Base-by-base conservation (phyloP, 1,140 invertebrate species). In the Trichonephila clavipes region DNA sequence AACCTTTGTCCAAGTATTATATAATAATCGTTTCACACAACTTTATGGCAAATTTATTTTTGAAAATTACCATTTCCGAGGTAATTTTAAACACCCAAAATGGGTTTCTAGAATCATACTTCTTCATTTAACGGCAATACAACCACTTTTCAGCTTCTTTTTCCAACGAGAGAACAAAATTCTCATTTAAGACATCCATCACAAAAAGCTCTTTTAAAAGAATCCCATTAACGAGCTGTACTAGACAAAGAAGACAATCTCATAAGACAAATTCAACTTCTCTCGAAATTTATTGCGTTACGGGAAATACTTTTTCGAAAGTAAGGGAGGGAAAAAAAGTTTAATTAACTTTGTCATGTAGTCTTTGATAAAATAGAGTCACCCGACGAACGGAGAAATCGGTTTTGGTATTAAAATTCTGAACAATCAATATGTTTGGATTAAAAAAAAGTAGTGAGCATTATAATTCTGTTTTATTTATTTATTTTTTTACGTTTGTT, bases 351-450 rank as follows among this genome's bases (percentile, higher is more conserved):
- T 77, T 40, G 5, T 34, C 28, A 24, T 77, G n/a, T 77, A 24
- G 18, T 77, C 72, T 4, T 28, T 28, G 28, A 69, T 24, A 77
- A 69, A 77, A 34, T 34, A 18, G 28, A 77, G 72, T 19, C 24
- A 77, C 28, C 18, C 28, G 28, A 40, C 16, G 69, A 24, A n/a
- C 6, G 64, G 7, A 24, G 21, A 69, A 69, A 69, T 69, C 66
- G n/a, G 66, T 28, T 69, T 69, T 24, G 3, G 72, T 77, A 77
- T 77, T 77, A 77, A 34, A 77, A 77, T 77, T 77, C 34, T 34
- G 28, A 77, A 77, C 34, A 77, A 77, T 77, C 72, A 34, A 77
- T 77, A 77, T 40, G 6, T 77, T 77, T 40, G 72, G 28, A 40
- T 1, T 40, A 77, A 77, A 77, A 40, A 72, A 34, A 24, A 34